Evolutionary conservation across 2,113 vertebrate genomes (phyloP).

Genomic region (Platysternon megacephalum): DNA sequence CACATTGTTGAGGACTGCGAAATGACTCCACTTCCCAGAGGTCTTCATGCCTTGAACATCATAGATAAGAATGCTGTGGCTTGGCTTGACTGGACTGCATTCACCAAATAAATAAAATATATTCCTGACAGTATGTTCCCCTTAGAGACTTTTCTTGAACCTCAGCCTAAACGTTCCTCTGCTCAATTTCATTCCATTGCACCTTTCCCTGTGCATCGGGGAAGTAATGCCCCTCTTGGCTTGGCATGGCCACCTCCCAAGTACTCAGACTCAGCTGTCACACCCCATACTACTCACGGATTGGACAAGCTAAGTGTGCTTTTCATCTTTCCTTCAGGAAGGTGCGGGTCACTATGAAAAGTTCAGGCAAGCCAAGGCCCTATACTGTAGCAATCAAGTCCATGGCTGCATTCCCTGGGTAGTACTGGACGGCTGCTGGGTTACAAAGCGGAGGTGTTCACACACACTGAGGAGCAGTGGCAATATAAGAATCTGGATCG

Average conservation of each 20-base stretch:
- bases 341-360: background rate
- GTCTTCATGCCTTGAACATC: background rate
- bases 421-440: background rate
- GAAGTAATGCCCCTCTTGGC: background rate
- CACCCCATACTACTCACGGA: background rate
- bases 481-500: accelerated
- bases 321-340: background rate
- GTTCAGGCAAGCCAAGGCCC: background rate
- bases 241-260: background rate
- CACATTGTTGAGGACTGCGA: background rate
- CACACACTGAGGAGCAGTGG: background rate
- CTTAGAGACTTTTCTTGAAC: background rate
- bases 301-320: background rate
- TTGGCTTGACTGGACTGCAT: background rate
- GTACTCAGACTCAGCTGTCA: background rate
- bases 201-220: background rate
- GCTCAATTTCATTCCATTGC: background rate
- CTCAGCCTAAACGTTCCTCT: background rate
- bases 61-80: background rate
- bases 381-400: accelerated
- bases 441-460: background rate
- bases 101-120: background rate
- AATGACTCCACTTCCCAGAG: background rate
- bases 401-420: background rate
- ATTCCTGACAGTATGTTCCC: accelerated